Evolutionary conservation across 2,888 invertebrate species (phyloP), one percentile per base, ranked within the genome.

Genomic region (Oligia fasciuncula): DNA sequence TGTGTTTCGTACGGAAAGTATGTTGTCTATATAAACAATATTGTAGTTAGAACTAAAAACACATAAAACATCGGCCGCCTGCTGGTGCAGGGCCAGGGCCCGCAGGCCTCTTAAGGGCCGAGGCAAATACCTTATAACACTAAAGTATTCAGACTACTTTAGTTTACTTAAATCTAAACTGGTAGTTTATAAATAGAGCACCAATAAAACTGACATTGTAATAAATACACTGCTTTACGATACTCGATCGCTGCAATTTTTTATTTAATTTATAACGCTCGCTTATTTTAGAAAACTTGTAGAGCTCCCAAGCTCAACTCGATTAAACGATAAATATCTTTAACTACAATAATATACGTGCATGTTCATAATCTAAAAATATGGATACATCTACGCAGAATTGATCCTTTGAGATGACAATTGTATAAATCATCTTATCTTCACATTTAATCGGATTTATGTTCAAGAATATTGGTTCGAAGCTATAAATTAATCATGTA

Each of bases 401-500:
- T 90, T 90, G 89, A 91, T 88, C 88, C 89, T 88, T 92, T 81
- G 81, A 86, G 85, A 91, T 91, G 90, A 89, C 91, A 91, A 93
- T 92, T 88, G 89, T 89, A 96, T 96, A 95, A 96, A 96, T 96
- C 95, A 96, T 94, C 92, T 94, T 96, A 96, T 96, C 96, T 95
- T 81, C 92, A 91, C 92, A 94, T 96, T 94, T 94, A 93, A 95
- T 96, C 95, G 93, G 92, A 95, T 94, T 94, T 95, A 93, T 89
- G 93, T 92, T 91, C 93, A 93, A 90, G 93, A 94, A 95, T 95
- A 95, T 94, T 92, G 94, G 95, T 95, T 93, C 93, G 88, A 92
- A 89, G 93, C 95, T 92, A 96, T 96, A 96, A 96, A 96, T 96
- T 96, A 96, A 96, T 96, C 96, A 96, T 96, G 96, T 96, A 95